These are phyloP conservation scores for Proctacanthus coquilletti DNA, from an alignment of 1,140 invertebrate genomes.

Conservation along the genomic window DNA sequence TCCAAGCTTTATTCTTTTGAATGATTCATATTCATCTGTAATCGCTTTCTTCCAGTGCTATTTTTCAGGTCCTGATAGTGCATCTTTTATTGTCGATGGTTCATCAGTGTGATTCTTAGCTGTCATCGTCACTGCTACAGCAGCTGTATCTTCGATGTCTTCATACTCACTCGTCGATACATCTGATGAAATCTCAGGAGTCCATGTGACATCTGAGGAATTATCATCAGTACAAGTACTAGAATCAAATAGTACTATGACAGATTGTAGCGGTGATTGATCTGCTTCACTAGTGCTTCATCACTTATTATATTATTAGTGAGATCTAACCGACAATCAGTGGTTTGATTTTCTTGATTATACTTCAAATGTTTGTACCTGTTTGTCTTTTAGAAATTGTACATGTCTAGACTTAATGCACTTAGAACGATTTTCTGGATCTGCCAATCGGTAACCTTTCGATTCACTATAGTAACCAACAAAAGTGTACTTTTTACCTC, in stretches of 20 bases:
- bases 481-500: no score
- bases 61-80: constrained; percentile 2
- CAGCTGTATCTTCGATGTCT: not conserved
- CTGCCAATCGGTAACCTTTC: no score
- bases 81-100: not conserved
- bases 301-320: constrained; percentile 7
- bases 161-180: not conserved
- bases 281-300: constrained; percentile 10
- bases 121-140: not conserved
- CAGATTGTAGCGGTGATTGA: not conserved
- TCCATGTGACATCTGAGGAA: not conserved
- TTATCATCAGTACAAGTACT: not conserved
- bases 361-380: no score
- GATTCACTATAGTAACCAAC: no score
- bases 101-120: not conserved
- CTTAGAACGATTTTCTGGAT: no score
- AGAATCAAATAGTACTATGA: not conserved
- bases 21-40: constrained; percentile 12
- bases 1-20: constrained; percentile 16
- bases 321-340: constrained; percentile 2
- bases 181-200: not conserved
- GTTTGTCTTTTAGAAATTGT: no score
- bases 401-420: no score
- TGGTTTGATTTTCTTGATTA: not conserved
- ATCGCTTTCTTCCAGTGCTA: constrained; percentile 17